Evolutionary conservation across 2,888 invertebrate genomes (phyloP).

Genomic region (Epinotia brunnichana): DNA sequence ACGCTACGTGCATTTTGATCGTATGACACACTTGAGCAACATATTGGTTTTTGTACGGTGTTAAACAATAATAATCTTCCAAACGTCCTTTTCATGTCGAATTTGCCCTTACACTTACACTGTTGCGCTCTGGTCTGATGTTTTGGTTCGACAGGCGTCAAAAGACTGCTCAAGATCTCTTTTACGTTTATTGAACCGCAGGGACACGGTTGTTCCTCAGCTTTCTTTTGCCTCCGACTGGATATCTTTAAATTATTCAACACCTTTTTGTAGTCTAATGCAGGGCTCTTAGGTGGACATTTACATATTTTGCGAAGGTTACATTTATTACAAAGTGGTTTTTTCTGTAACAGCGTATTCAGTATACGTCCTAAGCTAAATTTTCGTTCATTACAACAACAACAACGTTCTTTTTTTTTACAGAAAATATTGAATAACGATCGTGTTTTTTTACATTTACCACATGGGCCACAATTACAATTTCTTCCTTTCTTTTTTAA

Average conservation of each 20-base stretch:
- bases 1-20: neutral
- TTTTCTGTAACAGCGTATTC: neutral
- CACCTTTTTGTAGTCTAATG: neutral
- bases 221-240: neutral
- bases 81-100: neutral
- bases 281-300: neutral
- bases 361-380: neutral
- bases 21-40: neutral
- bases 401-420: neutral
- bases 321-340: neutral
- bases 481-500: neutral
- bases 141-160: neutral
- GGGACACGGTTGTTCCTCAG: neutral
- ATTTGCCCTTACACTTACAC: neutral
- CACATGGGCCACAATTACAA: neutral
- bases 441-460: neutral
- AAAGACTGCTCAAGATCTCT: constrained; percentile 3
- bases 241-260: neutral
- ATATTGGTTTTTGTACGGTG: neutral
- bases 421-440: neutral
- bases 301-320: neutral
- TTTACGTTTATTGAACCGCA: neutral
- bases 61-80: constrained; percentile 23
- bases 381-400: neutral
- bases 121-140: neutral